These are phyloP conservation scores for Dasypolia templi DNA, from an alignment of 2,888 invertebrate species.

Conservation along the genomic window DNA sequence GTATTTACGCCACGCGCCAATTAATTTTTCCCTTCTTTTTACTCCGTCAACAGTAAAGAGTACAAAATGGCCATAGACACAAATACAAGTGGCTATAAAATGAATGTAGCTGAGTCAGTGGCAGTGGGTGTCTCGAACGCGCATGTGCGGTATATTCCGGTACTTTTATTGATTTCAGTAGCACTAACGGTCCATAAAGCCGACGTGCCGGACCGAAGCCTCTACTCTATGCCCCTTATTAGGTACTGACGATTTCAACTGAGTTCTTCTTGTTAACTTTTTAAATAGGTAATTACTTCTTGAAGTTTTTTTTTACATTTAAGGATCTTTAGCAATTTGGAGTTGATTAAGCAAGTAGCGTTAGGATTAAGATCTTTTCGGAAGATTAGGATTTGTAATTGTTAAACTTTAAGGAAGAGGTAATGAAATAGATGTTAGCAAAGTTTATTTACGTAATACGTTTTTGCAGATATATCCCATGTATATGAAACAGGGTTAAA, in stretches of 20 bases:
- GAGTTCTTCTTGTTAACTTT: conserved; percentile 88
- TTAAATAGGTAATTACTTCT: conserved; percentile 76
- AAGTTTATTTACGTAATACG: not conserved
- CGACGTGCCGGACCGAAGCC: conserved; percentile 88
- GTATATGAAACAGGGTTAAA: conserved; percentile 29
- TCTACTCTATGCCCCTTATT: conserved; percentile 88
- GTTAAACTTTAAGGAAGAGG: conserved; percentile 35
- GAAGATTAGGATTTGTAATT: conserved; percentile 52
- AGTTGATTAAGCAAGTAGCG: conserved; percentile 63
- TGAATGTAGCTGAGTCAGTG: conserved; percentile 89
- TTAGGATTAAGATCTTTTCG: conserved; percentile 59
- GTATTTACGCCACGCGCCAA: conserved; percentile 80
- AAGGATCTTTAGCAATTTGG: conserved; percentile 55
- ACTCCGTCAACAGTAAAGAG: conserved; percentile 86
- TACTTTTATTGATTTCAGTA: conserved; percentile 93
- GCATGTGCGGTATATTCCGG: conserved; percentile 91
- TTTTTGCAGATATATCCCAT: conserved; percentile 7
- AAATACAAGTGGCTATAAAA: conserved; percentile 90
- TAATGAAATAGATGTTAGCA: not conserved
- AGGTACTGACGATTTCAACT: conserved; percentile 87
- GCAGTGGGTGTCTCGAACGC: conserved; percentile 80
- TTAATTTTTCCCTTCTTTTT: conserved; percentile 82
- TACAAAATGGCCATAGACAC: conserved; percentile 89
- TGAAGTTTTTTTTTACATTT: conserved; percentile 67
- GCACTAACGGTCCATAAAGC: conserved; percentile 91